Evolutionary conservation across 1,140 invertebrate species (phyloP).

Genomic region (Calycopis cecrops): DNA sequence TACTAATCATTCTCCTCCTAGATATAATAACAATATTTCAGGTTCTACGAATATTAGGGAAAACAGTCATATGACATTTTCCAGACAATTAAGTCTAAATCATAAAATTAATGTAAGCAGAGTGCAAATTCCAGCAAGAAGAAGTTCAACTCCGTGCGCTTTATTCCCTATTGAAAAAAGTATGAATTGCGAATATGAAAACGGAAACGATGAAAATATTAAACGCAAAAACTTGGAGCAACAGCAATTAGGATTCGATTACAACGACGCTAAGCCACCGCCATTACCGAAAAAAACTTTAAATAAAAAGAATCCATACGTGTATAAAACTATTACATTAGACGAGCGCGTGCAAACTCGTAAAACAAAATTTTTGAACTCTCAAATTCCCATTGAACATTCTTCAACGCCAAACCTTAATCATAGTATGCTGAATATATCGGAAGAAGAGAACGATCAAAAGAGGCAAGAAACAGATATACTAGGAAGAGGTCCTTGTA

Average conservation of each 20-base stretch:
- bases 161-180: slow-evolving; percentile 59
- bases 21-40: slow-evolving; percentile 51
- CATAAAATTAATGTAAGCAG: slow-evolving; percentile 60
- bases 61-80: slow-evolving; percentile 46
- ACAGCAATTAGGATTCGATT: slow-evolving; percentile 43
- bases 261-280: slow-evolving; percentile 62
- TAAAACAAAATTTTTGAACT: slow-evolving; percentile 69
- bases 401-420: slow-evolving; percentile 45
- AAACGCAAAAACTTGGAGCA: slow-evolving; percentile 36
- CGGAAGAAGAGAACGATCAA: slow-evolving; percentile 24
- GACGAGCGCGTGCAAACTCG: slow-evolving; percentile 72
- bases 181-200: slow-evolving; percentile 44
- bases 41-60: slow-evolving; percentile 35
- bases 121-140: slow-evolving; percentile 56
- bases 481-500: slow-evolving; percentile 65
- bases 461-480: slow-evolving; percentile 50
- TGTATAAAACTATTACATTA: slow-evolving; percentile 70
- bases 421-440: slow-evolving; percentile 28
- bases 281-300: slow-evolving; percentile 66
- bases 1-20: slow-evolving; percentile 71
- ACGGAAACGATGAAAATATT: slow-evolving; percentile 37
- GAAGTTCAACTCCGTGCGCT: slow-evolving; percentile 67
- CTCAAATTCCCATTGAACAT: slow-evolving; percentile 60
- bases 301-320: slow-evolving; percentile 61
- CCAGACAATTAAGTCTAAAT: slow-evolving; percentile 63